A percentile compares a stretch with the other conserved stretches of the same genome.
These are phyloP conservation scores for Zaprionus kolodkinae DNA, from an alignment of 1,140 invertebrate species.

Conservation along the genomic window DNA sequence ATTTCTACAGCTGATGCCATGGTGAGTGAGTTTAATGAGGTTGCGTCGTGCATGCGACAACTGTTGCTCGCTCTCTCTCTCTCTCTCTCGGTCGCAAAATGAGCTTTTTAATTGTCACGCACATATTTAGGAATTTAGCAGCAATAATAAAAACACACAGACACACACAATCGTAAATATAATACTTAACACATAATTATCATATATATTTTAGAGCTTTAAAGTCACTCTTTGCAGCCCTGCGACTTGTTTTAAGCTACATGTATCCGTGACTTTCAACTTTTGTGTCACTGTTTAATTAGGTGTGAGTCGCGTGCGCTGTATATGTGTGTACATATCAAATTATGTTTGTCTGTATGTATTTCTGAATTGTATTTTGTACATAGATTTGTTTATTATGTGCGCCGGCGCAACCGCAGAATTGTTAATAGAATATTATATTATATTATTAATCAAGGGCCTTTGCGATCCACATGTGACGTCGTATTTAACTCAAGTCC, in stretches of 20 bases:
- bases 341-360: not conserved
- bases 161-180: not conserved
- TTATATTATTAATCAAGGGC: not conserved
- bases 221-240: not conserved
- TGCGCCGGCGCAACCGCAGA: not conserved
- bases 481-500: slow-evolving; percentile 1
- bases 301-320: not conserved
- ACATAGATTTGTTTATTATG: not conserved
- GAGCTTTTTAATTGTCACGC: not conserved
- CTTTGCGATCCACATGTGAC: not conserved
- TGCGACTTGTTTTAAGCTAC: not conserved
- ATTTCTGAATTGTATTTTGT: not conserved
- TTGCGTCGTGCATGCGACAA: slow-evolving; percentile 33
- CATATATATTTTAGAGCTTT: not conserved
- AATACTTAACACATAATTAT: not conserved
- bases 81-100: not conserved
- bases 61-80: not conserved
- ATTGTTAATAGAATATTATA: not conserved
- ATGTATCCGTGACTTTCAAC: not conserved
- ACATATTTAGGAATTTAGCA: not conserved
- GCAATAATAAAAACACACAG: not conserved
- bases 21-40: slow-evolving; percentile 28
- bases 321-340: slow-evolving; percentile 2
- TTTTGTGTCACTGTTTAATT: slow-evolving; percentile 8
- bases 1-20: slow-evolving; percentile 41